Evolutionary conservation across 2,113 vertebrate species (phyloP), one percentile per base, ranked within the genome.

Genomic region (Zosterops pallidus): DNA sequence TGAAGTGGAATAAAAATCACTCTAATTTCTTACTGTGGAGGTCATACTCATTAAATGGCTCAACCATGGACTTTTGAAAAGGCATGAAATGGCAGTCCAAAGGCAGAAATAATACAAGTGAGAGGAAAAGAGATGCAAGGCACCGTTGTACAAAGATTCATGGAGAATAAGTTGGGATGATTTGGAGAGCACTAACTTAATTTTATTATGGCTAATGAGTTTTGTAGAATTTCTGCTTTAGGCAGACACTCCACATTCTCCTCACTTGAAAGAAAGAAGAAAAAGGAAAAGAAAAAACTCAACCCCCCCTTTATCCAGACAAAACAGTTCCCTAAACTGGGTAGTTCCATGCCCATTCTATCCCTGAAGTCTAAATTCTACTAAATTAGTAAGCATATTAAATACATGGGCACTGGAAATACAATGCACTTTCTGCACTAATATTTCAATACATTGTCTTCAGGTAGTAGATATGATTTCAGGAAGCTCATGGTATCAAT

Each of bases 201-300:
- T 93, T 96, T 87, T 70, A 65, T n/a, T 79, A 41, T 26, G 10
- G 65, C 29, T 92, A 94, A 94, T 82, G 91, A 95, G 62, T 92
- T 92, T 94, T 92, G 70, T 85, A 91, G 49, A 47, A 85, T 94
- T 97, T 87, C 37, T 95, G 49, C 57, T 96, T 94, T 86, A 95
- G 83, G 76, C 89, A 82, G 60, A 47, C 52, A 59, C 12, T 87
- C 44, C 37, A 33, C 62, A 92, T 71, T n/a, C 14, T 83, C 35
- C 44, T 68, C 20, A 33, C 39, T 71, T 75, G 31, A 70, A 69
- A 74, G 7, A 5, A 41, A 50, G 50, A 49, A 41, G 35, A 42
- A 62, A 26, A 22, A 7, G 3, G 5, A 26, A 26, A 55, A 14
- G 2, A 56, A 39, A 72, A 71, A 18, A 18, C 12, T 23, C 4